These are phyloP conservation scores for Ellobius talpinus DNA, from an alignment of 2,113 vertebrate species.

Conservation along the genomic window DNA sequence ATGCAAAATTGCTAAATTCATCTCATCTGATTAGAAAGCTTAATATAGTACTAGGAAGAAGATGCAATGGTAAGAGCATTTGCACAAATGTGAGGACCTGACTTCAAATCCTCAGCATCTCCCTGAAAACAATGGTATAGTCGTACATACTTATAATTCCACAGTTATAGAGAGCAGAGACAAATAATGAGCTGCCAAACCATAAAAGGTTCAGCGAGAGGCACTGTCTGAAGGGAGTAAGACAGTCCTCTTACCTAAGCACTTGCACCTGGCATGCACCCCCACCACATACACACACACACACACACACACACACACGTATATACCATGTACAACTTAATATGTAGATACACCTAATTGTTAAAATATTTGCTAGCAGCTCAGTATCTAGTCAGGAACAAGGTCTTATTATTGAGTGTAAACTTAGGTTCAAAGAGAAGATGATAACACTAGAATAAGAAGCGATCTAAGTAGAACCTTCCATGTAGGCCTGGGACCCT, in stretches of 20 bases:
- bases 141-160: background rate
- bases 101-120: background rate
- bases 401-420: slow-evolving; percentile 21
- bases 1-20: slow-evolving; percentile 7
- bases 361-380: slow-evolving; percentile 11
- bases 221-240: background rate
- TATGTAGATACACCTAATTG: slow-evolving; percentile 20
- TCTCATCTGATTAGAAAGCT: background rate
- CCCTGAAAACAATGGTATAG: too few species aligned
- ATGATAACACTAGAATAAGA: slow-evolving; percentile 8
- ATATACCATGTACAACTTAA: background rate
- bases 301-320: background rate
- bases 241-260: background rate
- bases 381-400: slow-evolving; percentile 50
- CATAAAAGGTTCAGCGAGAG: background rate
- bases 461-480: background rate
- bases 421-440: slow-evolving; percentile 7
- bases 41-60: background rate
- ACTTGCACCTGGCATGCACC: background rate
- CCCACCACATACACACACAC: too few species aligned
- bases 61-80: background rate
- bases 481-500: background rate
- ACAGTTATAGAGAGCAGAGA: background rate
- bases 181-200: background rate
- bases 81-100: background rate